These are phyloP conservation scores for Pterois miles DNA, from an alignment of 2,797 vertebrate species.

Conservation along the genomic window DNA sequence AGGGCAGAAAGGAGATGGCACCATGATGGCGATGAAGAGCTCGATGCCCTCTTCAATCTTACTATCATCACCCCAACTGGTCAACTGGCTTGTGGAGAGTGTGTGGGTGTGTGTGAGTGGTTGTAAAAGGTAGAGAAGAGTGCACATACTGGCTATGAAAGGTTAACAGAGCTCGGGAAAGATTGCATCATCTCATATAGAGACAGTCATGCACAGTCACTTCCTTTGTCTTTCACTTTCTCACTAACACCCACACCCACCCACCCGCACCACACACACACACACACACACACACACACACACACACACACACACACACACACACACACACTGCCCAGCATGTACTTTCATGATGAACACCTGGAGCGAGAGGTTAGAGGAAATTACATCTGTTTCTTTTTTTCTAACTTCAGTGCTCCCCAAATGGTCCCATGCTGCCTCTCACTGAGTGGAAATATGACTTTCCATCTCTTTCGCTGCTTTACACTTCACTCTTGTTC, in stretches of 20 bases:
- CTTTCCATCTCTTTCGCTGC: slow-evolving; percentile 11
- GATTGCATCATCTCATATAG: slow-evolving; percentile 28
- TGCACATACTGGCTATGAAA: neutral
- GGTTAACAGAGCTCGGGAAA: slow-evolving; percentile 18
- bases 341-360: slow-evolving; percentile 40
- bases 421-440: slow-evolving; percentile 39
- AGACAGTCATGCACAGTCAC: slow-evolving; percentile 9
- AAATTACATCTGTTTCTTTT: slow-evolving; percentile 43
- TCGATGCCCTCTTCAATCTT: slow-evolving; percentile 44
- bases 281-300: neutral
- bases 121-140: neutral
- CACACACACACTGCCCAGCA: neutral
- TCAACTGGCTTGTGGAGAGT: slow-evolving; percentile 32
- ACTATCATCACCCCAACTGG: slow-evolving; percentile 20
- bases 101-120: neutral
- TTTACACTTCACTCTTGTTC: neutral
- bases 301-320: neutral
- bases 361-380: neutral
- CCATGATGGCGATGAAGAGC: slow-evolving; percentile 4
- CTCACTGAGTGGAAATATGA: slow-evolving; percentile 5
- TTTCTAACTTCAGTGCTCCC: slow-evolving; percentile 36
- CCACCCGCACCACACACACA: neutral
- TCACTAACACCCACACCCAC: too few relatives aligned
- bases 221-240: neutral
- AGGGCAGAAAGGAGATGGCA: neutral